These are phyloP conservation scores for Morelia viridis DNA, from an alignment of 2,797 vertebrate species.

Conservation along the genomic window DNA sequence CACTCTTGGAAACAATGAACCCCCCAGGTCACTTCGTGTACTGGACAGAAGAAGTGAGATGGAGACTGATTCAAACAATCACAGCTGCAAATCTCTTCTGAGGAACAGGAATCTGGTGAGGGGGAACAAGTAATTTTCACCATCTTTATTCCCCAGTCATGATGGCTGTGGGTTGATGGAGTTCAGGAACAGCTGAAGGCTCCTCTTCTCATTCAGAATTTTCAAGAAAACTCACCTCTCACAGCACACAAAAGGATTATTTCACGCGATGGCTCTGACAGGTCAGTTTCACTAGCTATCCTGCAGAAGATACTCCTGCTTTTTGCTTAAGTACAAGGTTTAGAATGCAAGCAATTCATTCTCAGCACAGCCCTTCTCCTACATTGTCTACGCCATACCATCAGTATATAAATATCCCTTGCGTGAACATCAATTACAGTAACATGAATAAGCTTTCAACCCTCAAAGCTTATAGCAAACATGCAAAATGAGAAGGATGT, in stretches of 20 bases:
- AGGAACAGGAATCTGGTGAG: not conserved
- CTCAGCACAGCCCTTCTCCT: not conserved
- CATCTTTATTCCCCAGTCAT: not conserved
- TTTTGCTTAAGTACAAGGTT: not conserved
- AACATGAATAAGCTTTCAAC: conserved; percentile 21
- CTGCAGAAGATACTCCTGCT: not conserved
- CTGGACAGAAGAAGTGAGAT: not conserved
- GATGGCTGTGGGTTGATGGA: not conserved
- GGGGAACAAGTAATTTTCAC: not conserved
- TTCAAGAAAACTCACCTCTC: not conserved
- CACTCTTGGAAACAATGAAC: not conserved
- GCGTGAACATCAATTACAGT: not conserved
- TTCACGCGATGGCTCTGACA: not conserved
- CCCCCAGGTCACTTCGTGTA: not conserved
- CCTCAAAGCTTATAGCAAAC: conserved; percentile 39
- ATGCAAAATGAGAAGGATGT: not conserved
- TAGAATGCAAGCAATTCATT: not conserved
- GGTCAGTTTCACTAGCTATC: not conserved
- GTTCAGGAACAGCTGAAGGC: not conserved
- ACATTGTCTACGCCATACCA: not conserved
- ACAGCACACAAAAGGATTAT: not conserved
- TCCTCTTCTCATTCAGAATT: not conserved
- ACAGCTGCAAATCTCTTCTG: not conserved
- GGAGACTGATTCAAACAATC: not conserved
- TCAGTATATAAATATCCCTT: not conserved